Evolutionary conservation across 2,888 invertebrate species (phyloP), one percentile per base, ranked within the genome.

Genomic region (Meiosimyza platycephala): DNA sequence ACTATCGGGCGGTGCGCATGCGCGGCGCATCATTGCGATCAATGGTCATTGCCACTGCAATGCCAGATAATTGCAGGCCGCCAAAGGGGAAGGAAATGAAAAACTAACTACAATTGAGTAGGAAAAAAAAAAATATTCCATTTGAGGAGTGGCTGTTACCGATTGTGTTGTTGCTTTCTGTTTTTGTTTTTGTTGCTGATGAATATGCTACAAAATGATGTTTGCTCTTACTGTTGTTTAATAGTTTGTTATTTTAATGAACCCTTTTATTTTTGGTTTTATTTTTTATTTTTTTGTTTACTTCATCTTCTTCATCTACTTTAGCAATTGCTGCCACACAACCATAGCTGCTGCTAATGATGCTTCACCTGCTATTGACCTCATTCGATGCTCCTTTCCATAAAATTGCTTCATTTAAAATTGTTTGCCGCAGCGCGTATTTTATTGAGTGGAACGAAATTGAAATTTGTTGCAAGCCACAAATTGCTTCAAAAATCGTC

Each of bases 361-460:
- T 28, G 59, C 22, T 60, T 22, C 13, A 22, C n/a, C 7, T 47
- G 48, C 63, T 47, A 6, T 16, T 63, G 63, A 63, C 63, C 63
- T 63, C 63, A 63, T 16, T 63, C 63, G 16, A 18, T n/a, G 18
- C 47, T 40, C 40, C 47, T 63, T 47, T 63, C 47, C 63, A 12
- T 47, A 47, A 63, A 64, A 64, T 64, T 64, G 51, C 64, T 64
- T 64, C 6, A 64, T 64, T 64, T 64, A 64, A 64, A 50, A 18
- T 64, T 18, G 64, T 22, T 64, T 40, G 40, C 40, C 40, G 48
- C 57, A 48, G 57, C 62, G 70, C 54, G 68, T 68, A 59, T 70
- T 69, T 70, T 69, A 69, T 69, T 62, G 69, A 69, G 51, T 52
- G 69, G 60, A 69, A 51, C 62, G 18, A 55, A 50, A 59, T 40